Evolutionary conservation across 2,113 vertebrate species (phyloP).

Genomic region (Siniperca chuatsi): DNA sequence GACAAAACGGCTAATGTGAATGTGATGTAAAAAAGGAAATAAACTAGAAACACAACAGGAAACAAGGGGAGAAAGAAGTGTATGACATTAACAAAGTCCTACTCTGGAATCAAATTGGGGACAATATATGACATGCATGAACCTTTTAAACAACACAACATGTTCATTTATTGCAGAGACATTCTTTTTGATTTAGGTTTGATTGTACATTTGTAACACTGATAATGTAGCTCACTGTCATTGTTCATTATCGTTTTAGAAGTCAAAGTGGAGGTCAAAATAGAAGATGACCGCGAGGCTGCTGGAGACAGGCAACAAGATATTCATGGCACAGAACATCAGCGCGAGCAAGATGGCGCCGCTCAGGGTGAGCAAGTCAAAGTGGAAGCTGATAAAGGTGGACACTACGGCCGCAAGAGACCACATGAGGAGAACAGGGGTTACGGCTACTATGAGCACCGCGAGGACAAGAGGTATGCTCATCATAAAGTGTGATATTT

Average conservation of each 20-base stretch:
- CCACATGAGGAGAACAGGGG: slow-evolving; percentile 86
- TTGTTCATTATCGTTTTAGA: slow-evolving; percentile 37
- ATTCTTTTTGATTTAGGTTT: background rate
- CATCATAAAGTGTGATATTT: background rate
- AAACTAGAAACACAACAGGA: background rate
- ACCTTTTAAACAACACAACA: background rate
- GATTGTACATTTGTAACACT: background rate
- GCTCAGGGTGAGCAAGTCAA: slow-evolving; percentile 66
- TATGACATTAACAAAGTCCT: too few relatives aligned
- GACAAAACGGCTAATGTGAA: too few relatives aligned
- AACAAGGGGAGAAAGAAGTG: too few relatives aligned
- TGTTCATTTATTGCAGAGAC: background rate
- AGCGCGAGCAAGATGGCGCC: background rate
- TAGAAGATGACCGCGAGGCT: slow-evolving; percentile 71
- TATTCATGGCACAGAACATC: background rate
- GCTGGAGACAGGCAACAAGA: slow-evolving; percentile 57
- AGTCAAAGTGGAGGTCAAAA: slow-evolving; percentile 70
- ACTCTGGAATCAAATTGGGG: too few relatives aligned
- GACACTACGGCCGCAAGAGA: slow-evolving; percentile 86
- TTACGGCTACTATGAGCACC: slow-evolving; percentile 88
- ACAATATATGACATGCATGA: background rate
- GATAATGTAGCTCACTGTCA: background rate
- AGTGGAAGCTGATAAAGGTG: slow-evolving; percentile 65
- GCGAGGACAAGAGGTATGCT: slow-evolving; percentile 89
- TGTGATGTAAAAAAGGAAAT: background rate